A percentile compares a stretch with the other conserved stretches of the same genome.
Conservation (phyloP, 1,140 invertebrate species). For the Drosophila prosaltans region DNA sequence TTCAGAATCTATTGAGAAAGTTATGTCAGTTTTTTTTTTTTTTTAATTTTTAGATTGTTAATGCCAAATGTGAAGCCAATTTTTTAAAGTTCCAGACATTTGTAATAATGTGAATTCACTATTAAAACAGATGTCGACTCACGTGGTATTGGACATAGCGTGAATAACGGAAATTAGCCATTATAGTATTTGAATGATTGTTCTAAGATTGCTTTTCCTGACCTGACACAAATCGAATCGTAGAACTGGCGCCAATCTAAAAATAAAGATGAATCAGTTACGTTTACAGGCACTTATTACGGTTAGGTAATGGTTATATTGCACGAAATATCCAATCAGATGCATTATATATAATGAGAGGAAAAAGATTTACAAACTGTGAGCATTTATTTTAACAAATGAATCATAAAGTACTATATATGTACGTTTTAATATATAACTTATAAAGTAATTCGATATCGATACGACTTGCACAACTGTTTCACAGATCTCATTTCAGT, state of each 20-base stretch:
- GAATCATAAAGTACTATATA: background rate
- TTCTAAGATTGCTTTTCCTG: background rate
- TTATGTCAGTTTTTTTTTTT: background rate
- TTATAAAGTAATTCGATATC: background rate
- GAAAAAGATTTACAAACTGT: background rate
- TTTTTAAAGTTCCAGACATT: background rate
- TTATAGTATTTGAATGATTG: slow-evolving; percentile 1
- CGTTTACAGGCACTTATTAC: background rate
- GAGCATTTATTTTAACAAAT: background rate
- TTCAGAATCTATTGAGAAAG: background rate
- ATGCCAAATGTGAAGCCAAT: background rate
- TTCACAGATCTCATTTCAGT: background rate
- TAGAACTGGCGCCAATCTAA: background rate
- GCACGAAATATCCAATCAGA: background rate
- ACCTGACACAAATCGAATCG: background rate
- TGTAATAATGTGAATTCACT: background rate
- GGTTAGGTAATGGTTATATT: background rate
- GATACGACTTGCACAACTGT: background rate
- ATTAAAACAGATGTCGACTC: background rate
- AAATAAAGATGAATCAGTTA: background rate
- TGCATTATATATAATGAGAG: no score
- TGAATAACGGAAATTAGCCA: slow-evolving; percentile 8
- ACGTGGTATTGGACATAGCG: background rate
- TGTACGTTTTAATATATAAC: background rate
- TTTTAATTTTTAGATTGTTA: background rate